Base-by-base conservation (phyloP, 2,797 vertebrate species). In the Botia kubotai region DNA sequence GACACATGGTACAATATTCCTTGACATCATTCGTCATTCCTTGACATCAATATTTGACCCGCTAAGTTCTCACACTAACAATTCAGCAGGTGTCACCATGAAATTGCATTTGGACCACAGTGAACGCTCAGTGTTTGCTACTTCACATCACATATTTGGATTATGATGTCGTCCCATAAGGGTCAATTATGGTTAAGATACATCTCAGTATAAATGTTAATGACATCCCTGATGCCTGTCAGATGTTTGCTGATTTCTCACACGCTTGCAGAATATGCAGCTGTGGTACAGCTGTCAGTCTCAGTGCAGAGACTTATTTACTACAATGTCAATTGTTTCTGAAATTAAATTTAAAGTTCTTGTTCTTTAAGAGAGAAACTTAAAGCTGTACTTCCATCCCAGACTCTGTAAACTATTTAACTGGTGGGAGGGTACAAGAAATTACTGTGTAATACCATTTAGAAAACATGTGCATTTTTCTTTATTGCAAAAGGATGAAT, bases 141-240 rank as follows among this genome's bases (percentile, higher is more conserved):
- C 36, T 69, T 68, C 13, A 69, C 21, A 70, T 70, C 16, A 52
- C 10, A 68, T 48, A 48, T 68, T 48, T 23, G 48, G 19, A 68
- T 36, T 43, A 60, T 26, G 21, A 62, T 48, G 36, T 17, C 8
- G 50, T 14, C 21, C 55, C 6, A 12, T 26, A 23, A 60, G 21
- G 8, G 10, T 74, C 39, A 60, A n/a, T n/a, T 46, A n/a, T 26
- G 5, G 21, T 46, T 67, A 48, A 14, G 14, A 39, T 77, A 65
- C 21, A 14, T 21, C 23, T 77, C 75, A 48, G 66, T 50, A 60
- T 70, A 57, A 68, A 77, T 58, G 66, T 58, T 77, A 69, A 60
- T 69, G 6, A 48, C 17, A 55, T 58, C 6, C 16, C 48, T 58
- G 21, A 29, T 43, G 52, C n/a, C 23, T 60, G 66, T 77, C 75